These are phyloP conservation scores for Lasiommata megera DNA, from an alignment of 2,888 invertebrate genomes.

Conservation along the genomic window DNA sequence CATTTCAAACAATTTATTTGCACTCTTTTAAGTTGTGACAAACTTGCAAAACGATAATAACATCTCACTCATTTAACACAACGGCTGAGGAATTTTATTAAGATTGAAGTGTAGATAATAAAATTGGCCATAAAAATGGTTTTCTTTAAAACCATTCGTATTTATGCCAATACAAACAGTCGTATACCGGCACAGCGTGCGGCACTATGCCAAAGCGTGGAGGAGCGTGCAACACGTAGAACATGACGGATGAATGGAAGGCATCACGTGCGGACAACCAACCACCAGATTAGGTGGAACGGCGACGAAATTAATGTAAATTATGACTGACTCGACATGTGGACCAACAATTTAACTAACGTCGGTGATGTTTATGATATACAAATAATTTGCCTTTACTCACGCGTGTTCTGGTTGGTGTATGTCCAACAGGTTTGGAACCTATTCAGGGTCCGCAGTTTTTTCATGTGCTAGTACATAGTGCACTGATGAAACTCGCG, in stretches of 20 bases:
- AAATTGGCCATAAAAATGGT: constrained; percentile 2
- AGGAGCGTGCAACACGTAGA: constrained; percentile 57
- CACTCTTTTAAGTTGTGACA: background rate
- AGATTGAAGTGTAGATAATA: constrained; percentile 27
- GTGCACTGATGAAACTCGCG: too few relatives aligned
- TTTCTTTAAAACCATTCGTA: constrained; percentile 1
- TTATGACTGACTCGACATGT: background rate
- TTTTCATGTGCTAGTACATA: too few relatives aligned
- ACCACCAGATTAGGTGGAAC: constrained; percentile 5
- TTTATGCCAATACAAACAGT: constrained; percentile 25
- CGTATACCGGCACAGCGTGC: constrained; percentile 53
- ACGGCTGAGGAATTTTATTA: background rate
- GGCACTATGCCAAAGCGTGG: constrained; percentile 69
- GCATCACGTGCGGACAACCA: constrained; percentile 52
- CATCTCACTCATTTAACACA: background rate
- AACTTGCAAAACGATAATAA: background rate
- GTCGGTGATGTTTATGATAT: too few relatives aligned
- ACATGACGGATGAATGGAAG: constrained; percentile 72
- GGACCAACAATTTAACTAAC: too few relatives aligned
- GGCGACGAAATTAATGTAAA: background rate
- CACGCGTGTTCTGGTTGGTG: background rate
- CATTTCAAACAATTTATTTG: background rate
- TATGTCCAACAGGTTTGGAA: background rate
- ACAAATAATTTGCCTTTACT: too few relatives aligned
- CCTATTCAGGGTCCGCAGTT: too few relatives aligned